Conservation (phyloP, 2,888 invertebrate genomes). For the Ornithoptera alexandrae region DNA sequence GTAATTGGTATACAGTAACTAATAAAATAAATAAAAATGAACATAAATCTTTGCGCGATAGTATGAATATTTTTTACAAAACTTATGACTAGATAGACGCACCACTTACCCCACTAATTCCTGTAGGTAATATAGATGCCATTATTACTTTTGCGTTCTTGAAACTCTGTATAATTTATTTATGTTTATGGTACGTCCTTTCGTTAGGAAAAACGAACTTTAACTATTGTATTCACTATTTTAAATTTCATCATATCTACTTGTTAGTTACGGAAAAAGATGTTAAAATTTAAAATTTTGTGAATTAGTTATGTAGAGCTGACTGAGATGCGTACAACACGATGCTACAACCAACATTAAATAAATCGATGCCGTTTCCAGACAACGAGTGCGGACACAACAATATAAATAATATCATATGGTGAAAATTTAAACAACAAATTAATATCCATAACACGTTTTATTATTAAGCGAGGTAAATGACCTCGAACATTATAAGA, state of each 20-base stretch:
- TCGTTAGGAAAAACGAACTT: neutral
- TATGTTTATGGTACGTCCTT: neutral
- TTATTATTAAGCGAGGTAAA: no score
- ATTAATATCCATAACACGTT: neutral
- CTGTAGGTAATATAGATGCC: constrained; percentile 66
- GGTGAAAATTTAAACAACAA: neutral
- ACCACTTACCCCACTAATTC: constrained; percentile 60
- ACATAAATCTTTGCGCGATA: no score
- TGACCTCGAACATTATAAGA: no score
- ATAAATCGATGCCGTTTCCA: constrained; percentile 70
- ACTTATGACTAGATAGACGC: neutral
- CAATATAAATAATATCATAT: constrained; percentile 22
- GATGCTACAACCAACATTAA: constrained; percentile 33
- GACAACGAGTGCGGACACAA: constrained; percentile 56
- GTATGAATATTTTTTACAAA: neutral
- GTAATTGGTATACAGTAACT: no score
- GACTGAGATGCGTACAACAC: constrained; percentile 13
- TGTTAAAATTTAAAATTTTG: neutral
- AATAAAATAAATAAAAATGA: no score
- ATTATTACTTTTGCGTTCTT: constrained; percentile 42
- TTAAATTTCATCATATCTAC: neutral
- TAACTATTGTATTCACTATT: neutral
- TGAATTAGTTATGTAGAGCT: neutral
- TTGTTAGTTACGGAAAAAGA: neutral
- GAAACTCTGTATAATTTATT: neutral